phyloP scores from a whole-genome alignment of 2,113 vertebrate species.

The Phainopepla nitens region DNA sequence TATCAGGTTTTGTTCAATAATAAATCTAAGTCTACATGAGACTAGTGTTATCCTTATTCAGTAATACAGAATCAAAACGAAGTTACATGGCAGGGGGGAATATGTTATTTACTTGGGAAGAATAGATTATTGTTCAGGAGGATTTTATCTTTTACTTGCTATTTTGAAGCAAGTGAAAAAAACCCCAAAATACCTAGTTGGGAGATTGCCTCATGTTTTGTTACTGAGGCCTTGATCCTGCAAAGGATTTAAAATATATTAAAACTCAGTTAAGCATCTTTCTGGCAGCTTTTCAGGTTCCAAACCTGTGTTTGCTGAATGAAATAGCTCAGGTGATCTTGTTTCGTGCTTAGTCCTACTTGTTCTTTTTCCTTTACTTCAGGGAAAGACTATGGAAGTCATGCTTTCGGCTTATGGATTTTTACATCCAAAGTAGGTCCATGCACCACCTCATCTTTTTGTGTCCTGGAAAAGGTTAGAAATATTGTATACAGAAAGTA shows the following conservation, averaged over 20 bases:
- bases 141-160: conserved; percentile 24
- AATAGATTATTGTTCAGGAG: conserved; percentile 27
- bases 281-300: neutral
- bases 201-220: neutral
- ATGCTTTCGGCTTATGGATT: neutral
- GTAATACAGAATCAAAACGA: conserved; percentile 42
- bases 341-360: neutral
- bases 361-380: neutral
- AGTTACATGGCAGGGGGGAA: neutral
- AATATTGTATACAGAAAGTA: neutral
- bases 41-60: conserved; percentile 3
- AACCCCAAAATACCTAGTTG: neutral
- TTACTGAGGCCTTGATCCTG: neutral
- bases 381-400: neutral
- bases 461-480: neutral
- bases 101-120: conserved; percentile 32
- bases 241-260: neutral
- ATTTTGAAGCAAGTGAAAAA: neutral
- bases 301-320: neutral
- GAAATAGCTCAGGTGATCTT: neutral
- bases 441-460: neutral
- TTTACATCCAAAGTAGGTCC: neutral
- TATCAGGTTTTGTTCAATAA: conserved; percentile 40
- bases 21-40: conserved; percentile 1
- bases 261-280: neutral